Evolutionary conservation across 2,797 vertebrate species (phyloP).

Genomic region (Propithecus perrieri): DNA sequence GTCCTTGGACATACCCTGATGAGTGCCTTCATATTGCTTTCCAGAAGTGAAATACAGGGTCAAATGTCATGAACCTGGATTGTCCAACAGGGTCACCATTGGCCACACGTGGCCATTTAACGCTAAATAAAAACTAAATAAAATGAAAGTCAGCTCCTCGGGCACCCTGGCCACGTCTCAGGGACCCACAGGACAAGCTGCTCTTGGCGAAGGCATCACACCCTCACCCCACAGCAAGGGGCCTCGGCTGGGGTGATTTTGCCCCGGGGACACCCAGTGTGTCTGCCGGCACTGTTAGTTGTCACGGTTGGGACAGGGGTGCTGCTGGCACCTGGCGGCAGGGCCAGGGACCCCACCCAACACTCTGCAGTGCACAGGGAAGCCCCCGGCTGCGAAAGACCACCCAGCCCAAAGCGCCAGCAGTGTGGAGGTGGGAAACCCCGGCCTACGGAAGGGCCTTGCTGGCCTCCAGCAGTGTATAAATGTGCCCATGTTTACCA

Average conservation of each 20-base stretch:
- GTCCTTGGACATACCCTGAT: no score
- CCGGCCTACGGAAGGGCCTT: rapidly evolving
- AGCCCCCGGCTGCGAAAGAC: rapidly evolving
- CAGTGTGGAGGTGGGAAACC: neutral
- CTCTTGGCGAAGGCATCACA: rapidly evolving
- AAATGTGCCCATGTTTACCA: rapidly evolving
- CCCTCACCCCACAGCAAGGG: rapidly evolving
- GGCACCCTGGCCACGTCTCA: no score
- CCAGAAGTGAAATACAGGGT: no score
- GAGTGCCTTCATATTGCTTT: neutral
- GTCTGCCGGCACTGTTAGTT: neutral
- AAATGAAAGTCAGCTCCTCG: neutral
- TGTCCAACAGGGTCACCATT: no score
- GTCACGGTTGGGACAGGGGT: neutral
- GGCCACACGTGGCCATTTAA: no score
- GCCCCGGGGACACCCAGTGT: neutral
- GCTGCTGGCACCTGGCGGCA: neutral
- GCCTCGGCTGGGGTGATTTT: rapidly evolving
- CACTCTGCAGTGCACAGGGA: neutral
- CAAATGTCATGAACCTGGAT: neutral
- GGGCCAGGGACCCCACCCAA: rapidly evolving
- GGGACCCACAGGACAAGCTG: no score
- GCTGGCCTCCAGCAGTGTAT: rapidly evolving
- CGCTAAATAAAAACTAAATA: neutral
- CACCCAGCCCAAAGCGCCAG: no score